Base-by-base conservation (phyloP, 2,113 vertebrate species). In the Paramisgurnus dabryanus region DNA sequence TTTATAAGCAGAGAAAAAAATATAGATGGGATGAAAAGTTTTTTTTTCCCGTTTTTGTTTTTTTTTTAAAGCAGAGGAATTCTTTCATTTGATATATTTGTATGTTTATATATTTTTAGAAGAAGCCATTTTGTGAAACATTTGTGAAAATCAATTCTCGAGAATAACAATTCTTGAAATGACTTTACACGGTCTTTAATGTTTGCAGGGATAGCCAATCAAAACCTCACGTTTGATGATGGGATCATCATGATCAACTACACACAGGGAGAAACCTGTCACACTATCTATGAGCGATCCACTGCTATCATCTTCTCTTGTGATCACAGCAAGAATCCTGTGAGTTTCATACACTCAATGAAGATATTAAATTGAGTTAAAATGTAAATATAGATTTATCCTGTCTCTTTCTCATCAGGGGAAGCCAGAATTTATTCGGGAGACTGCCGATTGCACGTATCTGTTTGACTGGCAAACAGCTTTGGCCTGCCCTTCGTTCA, bases 181-280 rank as follows among this genome's bases (percentile, higher is more conserved):
- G 27, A 34, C 27, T 34, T 34, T 34, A 34, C 27, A 34, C 27
- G 27, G 27, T 34, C 27, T 34, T 34, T 34, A 34, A 34, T 34
- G 27, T 34, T 68, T 55, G 11, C 84, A 98, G 98, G 98, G 11
- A 83, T 95, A 75, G 50, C 80, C 2, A 95, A 90, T 76, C 91
- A 95, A 89, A 91, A 90, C 55, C 84, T 99, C 85, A 96, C 88
- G 7, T 97, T 93, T 0, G 94, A 95, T 83, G 96, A 96, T 64
- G 95, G 96, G 12, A 86, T 97, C 74, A 91, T 99, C 73, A 95
- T 95, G 88, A 92, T 99, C 80, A 98, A 98, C 90, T 98, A 96
- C 84, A 97, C 95, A 0, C 87, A 18, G 0, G 98, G 98, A 12
- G 96, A 97, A 4, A 85, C 34, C 4, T 99, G 98, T 83, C 98